Base-by-base conservation (phyloP, 2,113 vertebrate genomes). In the Hypomesus transpacificus region DNA sequence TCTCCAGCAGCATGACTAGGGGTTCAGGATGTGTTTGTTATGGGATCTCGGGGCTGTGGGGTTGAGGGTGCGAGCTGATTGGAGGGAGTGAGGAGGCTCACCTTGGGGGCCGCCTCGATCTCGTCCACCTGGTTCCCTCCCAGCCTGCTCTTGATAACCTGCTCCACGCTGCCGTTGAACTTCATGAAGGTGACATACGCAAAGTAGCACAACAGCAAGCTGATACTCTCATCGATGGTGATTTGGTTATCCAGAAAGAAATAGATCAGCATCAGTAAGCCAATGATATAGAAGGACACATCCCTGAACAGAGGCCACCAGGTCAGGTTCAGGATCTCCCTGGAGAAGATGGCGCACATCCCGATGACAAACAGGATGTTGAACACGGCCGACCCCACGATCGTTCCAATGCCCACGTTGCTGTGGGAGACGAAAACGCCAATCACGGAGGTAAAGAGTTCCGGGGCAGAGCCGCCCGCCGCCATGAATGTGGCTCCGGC, bases 271-370 rank as follows among this genome's bases (percentile, higher is more conserved):
- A 99, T 95, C 82, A 98, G 92, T 84, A 98, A 90, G 88, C 95
- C 96, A 74, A 98, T 0, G 11, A 96, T 98, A 87, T 99, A 99
- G 91, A 99, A 99, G 28, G 94, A 93, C 83, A 98, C 96, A 70
- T 99, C 96, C 86, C 97, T 91, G 86, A 99, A 98, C 58, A 99
- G 96, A 13, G 97, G 97, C 97, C 97, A 99, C 97, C 97, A 99
- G 6, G 97, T 99, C 80, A 99, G 93, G 87, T 96, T 92, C 82
- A 99, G 88, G 75, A 98, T 94, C 87, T 99, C 95, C 87, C 90
- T 95, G 76, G 97, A 99, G 91, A 99, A 99, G 67, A 99, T 87
- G 78, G 96, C 97, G 74, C 97, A 99, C 97, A 98, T 99, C 83
- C 97, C 97, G 64, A 99, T 99, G 78, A 99, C 97, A 76, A 99